A percentile compares a stretch with the other conserved stretches of the same genome.
These are phyloP conservation scores for Scaptomyza graminum DNA, from an alignment of 1,140 invertebrate genomes.

Conservation along the genomic window DNA sequence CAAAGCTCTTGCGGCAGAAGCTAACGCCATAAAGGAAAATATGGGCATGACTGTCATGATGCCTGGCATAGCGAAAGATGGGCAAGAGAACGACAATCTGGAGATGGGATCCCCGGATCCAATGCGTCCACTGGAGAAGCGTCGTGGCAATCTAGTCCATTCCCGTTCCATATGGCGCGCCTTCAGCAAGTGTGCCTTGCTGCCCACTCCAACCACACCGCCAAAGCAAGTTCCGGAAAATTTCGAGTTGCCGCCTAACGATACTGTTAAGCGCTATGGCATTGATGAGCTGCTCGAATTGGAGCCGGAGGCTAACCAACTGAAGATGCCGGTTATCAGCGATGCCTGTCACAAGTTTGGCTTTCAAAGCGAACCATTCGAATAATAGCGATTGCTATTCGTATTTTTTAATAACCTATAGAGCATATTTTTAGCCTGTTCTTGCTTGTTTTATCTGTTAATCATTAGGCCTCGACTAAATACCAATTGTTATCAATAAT, in stretches of 20 bases:
- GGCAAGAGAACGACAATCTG: no score
- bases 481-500: no score
- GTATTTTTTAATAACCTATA: no score
- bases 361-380: no score
- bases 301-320: constrained; percentile 47
- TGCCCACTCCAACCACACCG: constrained; percentile 13
- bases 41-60: not conserved
- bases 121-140: constrained; percentile 12
- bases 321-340: constrained; percentile 26
- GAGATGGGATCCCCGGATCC: not conserved
- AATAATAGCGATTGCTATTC: no score
- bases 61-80: not conserved
- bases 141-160: constrained; percentile 48
- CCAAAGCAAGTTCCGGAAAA: no score
- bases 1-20: not conserved
- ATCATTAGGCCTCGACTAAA: no score
- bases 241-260: not conserved
- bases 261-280: constrained; percentile 38
- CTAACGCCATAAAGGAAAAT: constrained; percentile 36
- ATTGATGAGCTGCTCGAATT: constrained; percentile 49
- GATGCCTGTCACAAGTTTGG: not conserved
- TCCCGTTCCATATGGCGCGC: constrained; percentile 26
- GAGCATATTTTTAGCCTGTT: no score
- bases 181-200: constrained; percentile 13
- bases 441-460: no score